A percentile compares a stretch with the other conserved stretches of the same genome.
phyloP scores from a whole-genome alignment of 2,113 vertebrate genomes.

The Pygathrix nemaeus region DNA sequence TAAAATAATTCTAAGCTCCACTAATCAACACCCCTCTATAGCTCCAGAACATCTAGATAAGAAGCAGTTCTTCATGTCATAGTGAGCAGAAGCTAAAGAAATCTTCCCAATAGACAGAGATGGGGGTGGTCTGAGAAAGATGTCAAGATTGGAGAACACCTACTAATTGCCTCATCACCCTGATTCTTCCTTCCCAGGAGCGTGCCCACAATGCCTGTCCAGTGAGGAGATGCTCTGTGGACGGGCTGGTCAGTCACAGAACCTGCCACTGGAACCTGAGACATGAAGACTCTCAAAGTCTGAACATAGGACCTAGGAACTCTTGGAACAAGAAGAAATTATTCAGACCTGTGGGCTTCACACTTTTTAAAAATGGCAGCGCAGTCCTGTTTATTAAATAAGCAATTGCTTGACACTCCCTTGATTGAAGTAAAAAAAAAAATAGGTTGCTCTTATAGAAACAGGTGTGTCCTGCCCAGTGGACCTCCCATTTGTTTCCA shows the following conservation, averaged over 20 bases:
- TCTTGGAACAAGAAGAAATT: neutral
- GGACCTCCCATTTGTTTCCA: neutral
- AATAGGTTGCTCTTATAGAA: neutral
- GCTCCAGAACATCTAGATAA: neutral
- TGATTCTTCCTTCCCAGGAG: neutral
- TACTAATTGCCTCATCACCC: neutral
- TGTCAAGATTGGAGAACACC: neutral
- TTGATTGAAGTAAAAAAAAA: neutral
- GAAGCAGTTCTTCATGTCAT: neutral
- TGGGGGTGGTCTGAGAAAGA: neutral
- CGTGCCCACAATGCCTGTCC: no score
- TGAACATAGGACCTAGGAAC: neutral
- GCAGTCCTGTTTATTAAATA: neutral
- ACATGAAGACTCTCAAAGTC: neutral
- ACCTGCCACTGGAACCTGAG: neutral
- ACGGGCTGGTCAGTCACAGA: neutral
- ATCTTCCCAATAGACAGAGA: rapidly evolving
- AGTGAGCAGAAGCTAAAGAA: neutral
- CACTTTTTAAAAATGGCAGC: neutral
- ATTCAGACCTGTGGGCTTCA: neutral
- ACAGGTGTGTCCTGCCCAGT: neutral
- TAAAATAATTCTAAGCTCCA: neutral
- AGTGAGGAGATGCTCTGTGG: neutral
- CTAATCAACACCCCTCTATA: neutral
- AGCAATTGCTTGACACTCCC: neutral